Base-by-base conservation (phyloP, 1,140 invertebrate species). In the Meloidogyne floridensis region DNA sequence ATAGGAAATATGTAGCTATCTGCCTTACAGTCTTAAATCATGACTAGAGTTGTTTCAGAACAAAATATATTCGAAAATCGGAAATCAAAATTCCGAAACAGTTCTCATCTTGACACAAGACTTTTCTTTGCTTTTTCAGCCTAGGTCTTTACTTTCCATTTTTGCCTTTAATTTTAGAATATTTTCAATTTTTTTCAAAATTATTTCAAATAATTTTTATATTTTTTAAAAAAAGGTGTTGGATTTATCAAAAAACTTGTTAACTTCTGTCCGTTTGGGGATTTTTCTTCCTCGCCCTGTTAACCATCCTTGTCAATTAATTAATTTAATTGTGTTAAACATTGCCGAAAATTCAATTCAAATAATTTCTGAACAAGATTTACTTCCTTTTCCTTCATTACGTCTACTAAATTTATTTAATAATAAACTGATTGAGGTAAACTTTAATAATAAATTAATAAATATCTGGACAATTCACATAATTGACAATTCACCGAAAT, bases 281-380 rank as follows among this genome's bases (percentile, higher is more conserved):
- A 7, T 81, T 32, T 73, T 75, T 43, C 13, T 70, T 47, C 18
- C 32, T 70, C 51, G 75, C 9, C 53, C n/a, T 6, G 4, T 15
- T 18, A 0, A 65, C 6, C 59, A 6, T 65, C 59, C 59, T 65
- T 87, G 86, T 65, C 15, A 74, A n/a, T 76, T 87, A 11, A 72
- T 80, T 20, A 86, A 87, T 54, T 72, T 88, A 11, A 77, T 88
- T 59, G 83, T 88, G 11, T 80, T 84, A 13, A 86, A 88, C 71
- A 71, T 88, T 2, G 81, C 83, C 9, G 71, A 72, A 18, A 88
- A 88, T 72, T 70, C 59, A 32, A 83, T 88, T 15, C 72, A 72
- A 65, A 59, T 51, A 3, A 77, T 88, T 51, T 73, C 65, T 47
- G 75, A 42, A 13, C 54, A 69, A 18, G 76, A 86, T 72, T 76